A percentile compares a stretch with the other conserved stretches of the same genome.
Evolutionary conservation across 2,113 vertebrate genomes (phyloP).

Genomic region (Psephotus haematonotus): DNA sequence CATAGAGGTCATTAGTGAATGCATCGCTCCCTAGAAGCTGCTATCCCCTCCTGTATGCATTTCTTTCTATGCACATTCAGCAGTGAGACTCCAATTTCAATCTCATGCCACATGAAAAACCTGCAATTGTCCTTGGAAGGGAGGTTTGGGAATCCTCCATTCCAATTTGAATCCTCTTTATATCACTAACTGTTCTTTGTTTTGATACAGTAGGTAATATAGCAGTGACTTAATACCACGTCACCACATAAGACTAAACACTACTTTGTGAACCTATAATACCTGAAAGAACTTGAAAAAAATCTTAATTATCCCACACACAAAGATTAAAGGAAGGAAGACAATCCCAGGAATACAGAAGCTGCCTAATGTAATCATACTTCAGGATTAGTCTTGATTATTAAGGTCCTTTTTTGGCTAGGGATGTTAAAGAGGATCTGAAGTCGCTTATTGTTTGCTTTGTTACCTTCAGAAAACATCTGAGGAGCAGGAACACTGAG

Average conservation of each 20-base stretch:
- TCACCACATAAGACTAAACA: not conserved
- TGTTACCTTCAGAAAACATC: constrained; percentile 8
- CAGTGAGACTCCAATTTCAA: not conserved
- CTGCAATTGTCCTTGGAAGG: not conserved
- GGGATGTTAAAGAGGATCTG: not conserved
- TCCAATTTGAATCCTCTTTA: not conserved
- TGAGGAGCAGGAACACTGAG: not conserved
- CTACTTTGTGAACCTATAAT: not conserved
- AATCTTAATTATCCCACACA: constrained; percentile 23
- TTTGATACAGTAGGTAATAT: not conserved
- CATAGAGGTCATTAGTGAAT: not conserved
- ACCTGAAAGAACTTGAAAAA: constrained; percentile 28
- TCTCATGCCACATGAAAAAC: not conserved
- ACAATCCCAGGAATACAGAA: not conserved
- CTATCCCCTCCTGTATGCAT: not conserved
- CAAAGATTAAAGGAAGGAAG: constrained; percentile 48
- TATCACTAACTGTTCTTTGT: not conserved
- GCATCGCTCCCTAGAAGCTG: not conserved
- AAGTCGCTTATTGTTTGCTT: not conserved
- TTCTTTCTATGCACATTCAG: not conserved
- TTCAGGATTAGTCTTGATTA: not conserved
- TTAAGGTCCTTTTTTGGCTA: constrained; percentile 16
- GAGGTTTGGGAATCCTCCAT: not conserved
- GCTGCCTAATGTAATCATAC: not conserved
- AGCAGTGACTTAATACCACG: not conserved